Conservation (phyloP, 2,888 invertebrate species). For the Aporophyla nigra region DNA sequence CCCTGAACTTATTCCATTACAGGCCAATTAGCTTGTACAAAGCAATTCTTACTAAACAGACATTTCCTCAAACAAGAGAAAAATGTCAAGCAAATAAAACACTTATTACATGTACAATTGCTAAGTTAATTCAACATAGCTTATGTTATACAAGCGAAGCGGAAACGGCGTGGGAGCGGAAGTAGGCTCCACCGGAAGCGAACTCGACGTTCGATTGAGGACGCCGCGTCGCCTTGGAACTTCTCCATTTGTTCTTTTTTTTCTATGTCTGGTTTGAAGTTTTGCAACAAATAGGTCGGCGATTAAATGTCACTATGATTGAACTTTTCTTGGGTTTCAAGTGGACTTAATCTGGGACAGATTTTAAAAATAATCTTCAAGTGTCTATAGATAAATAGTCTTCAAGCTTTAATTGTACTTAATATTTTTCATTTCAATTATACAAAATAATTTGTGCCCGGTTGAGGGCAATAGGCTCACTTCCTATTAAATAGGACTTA, state of each 20-base stretch:
- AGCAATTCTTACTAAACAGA: neutral
- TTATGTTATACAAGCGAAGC: slow-evolving; percentile 54
- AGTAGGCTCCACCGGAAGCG: slow-evolving; percentile 70
- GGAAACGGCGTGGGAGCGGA: slow-evolving; percentile 67
- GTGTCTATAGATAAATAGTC: too few species aligned
- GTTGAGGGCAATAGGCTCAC: too few species aligned
- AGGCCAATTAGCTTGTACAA: neutral
- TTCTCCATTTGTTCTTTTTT: slow-evolving; percentile 59
- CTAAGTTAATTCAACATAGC: slow-evolving; percentile 45
- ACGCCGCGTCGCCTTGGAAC: slow-evolving; percentile 66
- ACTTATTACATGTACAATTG: slow-evolving; percentile 34
- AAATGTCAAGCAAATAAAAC: slow-evolving; percentile 15
- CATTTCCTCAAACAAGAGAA: slow-evolving; percentile 6
- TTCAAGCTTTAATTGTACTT: too few species aligned
- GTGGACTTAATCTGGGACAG: neutral
- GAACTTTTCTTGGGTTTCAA: slow-evolving; percentile 30
- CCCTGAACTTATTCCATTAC: neutral
- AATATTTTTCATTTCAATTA: too few species aligned
- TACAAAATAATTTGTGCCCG: too few species aligned
- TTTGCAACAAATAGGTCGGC: slow-evolving; percentile 53
- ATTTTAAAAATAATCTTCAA: neutral
- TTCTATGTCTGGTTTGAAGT: slow-evolving; percentile 42
- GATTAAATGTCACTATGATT: slow-evolving; percentile 38
- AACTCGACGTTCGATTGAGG: slow-evolving; percentile 72
- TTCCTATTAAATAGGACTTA: too few species aligned